phyloP scores from a whole-genome alignment of 64 coral and sea anemone species.

The Acropora tenuis region DNA sequence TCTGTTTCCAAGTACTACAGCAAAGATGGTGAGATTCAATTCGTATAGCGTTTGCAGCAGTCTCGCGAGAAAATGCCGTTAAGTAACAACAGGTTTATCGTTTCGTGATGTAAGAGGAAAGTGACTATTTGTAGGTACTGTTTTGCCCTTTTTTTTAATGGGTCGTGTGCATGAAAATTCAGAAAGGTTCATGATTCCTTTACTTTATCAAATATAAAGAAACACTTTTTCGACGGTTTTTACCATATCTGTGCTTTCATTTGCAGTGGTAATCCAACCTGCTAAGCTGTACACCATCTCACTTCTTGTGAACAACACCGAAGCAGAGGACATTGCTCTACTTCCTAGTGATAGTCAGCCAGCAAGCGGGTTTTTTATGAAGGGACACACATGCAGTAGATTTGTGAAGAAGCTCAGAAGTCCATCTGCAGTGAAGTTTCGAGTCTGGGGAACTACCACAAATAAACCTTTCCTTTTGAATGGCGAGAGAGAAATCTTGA shows the following conservation, averaged over 20 bases:
- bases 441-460: conserved; percentile 55
- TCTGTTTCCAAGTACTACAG: conserved; percentile 80
- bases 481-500: conserved; percentile 47
- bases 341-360: conserved; percentile 77
- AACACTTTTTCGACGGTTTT: not conserved
- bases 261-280: conserved; percentile 72
- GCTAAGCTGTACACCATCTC: conserved; percentile 77
- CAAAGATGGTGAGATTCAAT: conserved; percentile 66
- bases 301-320: conserved; percentile 73
- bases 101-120: no score
- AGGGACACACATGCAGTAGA: conserved; percentile 46
- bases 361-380: conserved; percentile 58
- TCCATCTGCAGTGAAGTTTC: conserved; percentile 65
- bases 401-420: conserved; percentile 67
- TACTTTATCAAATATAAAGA: no score
- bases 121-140: no score
- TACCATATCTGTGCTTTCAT: not conserved
- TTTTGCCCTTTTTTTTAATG: no score
- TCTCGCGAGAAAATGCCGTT: no score
- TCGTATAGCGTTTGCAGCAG: no score
- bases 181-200: no score
- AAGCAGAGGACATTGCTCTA: conserved; percentile 41
- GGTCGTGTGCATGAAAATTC: no score
- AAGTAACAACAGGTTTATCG: no score
- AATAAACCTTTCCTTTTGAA: conserved; percentile 70